Conservation (phyloP, 2,113 vertebrate genomes). For the Meles meles region DNA sequence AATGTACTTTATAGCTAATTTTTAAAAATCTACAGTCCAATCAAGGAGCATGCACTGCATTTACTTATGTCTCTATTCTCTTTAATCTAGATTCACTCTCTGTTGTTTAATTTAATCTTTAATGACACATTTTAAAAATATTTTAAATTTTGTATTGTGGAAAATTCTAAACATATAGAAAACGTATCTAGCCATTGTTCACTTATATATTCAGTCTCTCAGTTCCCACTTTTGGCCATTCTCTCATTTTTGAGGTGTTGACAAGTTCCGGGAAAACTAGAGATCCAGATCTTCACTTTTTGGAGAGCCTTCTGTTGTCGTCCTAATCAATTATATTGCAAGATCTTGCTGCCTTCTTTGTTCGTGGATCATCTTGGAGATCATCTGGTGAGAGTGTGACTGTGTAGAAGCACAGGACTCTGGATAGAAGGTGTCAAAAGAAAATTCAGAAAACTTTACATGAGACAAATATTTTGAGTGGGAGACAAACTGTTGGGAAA, state of each 20-base stretch:
- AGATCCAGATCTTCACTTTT: neutral
- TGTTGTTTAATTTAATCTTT: neutral
- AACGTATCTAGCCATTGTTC: neutral
- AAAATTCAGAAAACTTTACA: neutral
- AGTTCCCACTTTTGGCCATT: neutral
- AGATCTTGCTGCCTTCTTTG: neutral
- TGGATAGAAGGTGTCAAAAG: neutral
- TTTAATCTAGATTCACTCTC: neutral
- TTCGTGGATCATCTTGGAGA: neutral
- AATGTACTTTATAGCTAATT: neutral
- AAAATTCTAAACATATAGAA: neutral
- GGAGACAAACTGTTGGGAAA: neutral
- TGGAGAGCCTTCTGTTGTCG: neutral
- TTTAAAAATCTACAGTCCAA: neutral
- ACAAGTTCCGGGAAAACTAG: neutral
- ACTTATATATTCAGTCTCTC: neutral
- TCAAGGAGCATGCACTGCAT: neutral
- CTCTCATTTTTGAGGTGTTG: neutral
- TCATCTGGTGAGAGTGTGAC: neutral
- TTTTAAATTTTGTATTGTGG: neutral
- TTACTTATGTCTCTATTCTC: neutral
- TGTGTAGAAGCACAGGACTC: neutral
- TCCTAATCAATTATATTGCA: neutral
- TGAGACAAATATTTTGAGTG: neutral
- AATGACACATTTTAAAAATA: neutral